These are phyloP conservation scores for Aporophyla nigra DNA, from an alignment of 2,888 invertebrate species.

Conservation along the genomic window DNA sequence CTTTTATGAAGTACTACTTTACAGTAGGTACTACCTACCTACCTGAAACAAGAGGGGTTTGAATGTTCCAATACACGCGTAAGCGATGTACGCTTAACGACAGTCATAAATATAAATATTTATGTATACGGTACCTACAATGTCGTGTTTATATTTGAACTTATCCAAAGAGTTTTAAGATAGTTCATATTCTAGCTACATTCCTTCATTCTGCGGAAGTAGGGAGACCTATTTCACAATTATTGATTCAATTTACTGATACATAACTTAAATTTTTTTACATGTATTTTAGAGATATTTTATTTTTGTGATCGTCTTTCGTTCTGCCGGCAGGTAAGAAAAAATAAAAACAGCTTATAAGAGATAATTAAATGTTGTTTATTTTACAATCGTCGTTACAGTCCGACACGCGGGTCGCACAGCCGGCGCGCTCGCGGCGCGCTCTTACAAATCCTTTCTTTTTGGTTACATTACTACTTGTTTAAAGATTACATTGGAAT, in stretches of 20 bases:
- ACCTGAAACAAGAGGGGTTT: background rate
- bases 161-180: background rate
- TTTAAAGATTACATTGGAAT: constrained; percentile 72
- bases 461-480: constrained; percentile 74
- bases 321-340: background rate
- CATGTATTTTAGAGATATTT: background rate
- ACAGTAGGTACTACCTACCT: background rate
- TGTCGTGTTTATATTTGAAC: background rate
- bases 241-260: background rate
- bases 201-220: too few species aligned
- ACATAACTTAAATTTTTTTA: background rate
- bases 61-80: background rate
- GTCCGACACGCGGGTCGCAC: constrained; percentile 66
- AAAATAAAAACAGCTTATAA: constrained; percentile 57
- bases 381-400: constrained; percentile 79
- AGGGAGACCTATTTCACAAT: too few species aligned
- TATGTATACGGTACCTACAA: background rate
- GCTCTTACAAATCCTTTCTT: constrained; percentile 71
- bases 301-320: background rate
- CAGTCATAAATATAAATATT: background rate
- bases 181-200: background rate
- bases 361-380: constrained; percentile 87
- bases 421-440: constrained; percentile 63
- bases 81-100: background rate
- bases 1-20: background rate